These are phyloP conservation scores for Manacus vitellinus DNA, from an alignment of 2,113 vertebrate species.

Conservation along the genomic window DNA sequence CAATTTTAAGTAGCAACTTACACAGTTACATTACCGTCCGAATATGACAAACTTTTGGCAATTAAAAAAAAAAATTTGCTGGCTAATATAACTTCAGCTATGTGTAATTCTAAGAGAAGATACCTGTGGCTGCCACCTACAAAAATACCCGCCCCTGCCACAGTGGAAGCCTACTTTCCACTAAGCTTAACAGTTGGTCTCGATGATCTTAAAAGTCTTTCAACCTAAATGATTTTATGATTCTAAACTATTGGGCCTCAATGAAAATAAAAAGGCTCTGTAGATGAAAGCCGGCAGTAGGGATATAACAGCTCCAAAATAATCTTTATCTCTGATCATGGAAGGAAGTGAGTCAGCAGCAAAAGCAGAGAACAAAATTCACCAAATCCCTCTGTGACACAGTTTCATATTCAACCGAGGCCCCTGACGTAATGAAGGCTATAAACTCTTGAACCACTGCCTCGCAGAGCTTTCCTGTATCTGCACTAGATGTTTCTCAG, in stretches of 20 bases:
- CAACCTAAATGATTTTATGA: not conserved
- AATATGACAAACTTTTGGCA: not conserved
- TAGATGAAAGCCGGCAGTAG: not conserved
- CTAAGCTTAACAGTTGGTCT: not conserved
- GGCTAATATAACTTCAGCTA: not conserved
- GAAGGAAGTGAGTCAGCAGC: not conserved
- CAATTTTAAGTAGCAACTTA: not conserved
- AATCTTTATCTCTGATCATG: not conserved
- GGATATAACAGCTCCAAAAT: not conserved
- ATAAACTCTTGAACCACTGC: not conserved
- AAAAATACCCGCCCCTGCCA: not conserved
- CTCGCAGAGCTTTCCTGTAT: not conserved
- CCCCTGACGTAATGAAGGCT: not conserved
- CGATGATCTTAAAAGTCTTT: not conserved
- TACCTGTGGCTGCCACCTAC: not conserved
- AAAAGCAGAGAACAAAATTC: not conserved
- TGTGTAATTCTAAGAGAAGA: not conserved
- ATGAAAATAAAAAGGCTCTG: not conserved
- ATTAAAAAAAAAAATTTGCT: not conserved
- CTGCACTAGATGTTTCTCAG: not conserved
- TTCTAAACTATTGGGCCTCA: not conserved
- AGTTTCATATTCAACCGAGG: not conserved
- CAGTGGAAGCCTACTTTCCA: not conserved
- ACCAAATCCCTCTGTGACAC: not conserved
- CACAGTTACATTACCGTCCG: not conserved